Evolutionary conservation across 1,140 invertebrate species (phyloP), one percentile per base, ranked within the genome.

Genomic region (Macrotrachela quadricornifera): DNA sequence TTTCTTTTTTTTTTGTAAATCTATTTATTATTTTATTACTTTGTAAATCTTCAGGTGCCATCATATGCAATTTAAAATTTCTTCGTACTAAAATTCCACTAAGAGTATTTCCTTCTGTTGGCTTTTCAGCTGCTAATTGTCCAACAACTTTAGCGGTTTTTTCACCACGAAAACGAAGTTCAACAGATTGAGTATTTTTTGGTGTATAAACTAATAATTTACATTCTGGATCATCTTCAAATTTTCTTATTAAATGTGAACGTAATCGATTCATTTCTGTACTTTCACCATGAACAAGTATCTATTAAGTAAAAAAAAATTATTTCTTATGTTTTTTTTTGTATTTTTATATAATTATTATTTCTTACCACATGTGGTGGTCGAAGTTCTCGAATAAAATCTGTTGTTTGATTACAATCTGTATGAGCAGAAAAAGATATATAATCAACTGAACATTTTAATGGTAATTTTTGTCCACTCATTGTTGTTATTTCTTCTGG

Each of bases 391-490:
- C 86, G 76, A 56, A 99, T 85, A 63, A 99, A 99, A 71, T 95
- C 90, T 21, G 84, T 88, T 0, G 92, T 97, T 72, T 99, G 92
- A 64, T 92, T 82, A 69, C 95, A 97, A 70, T 99, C 94, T 0
- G 92, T 96, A 64, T 99, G 94, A 1, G 94, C 94, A 0, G 91
- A 96, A 70, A 99, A 99, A 0, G 88, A 95, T 60, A 99, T 97
- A 64, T 99, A 97, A 69, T 95, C 90, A 0, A 99, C 91, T 0
- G 87, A 90, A 56, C 68, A 71, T 69, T 92, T 92, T 6, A 96
- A 70, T 0, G 87, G 85, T 17, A 97, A 70, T 68, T 91, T 94
- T 68, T 95, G 88, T 0, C 94, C 92, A 14, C 78, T 79, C 78
- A 96, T 82, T 1, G 90, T 83, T 0, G 81, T 80, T 21, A 97